These are phyloP conservation scores for Nylanderia fulva DNA, from an alignment of 1,140 invertebrate species.

Conservation along the genomic window DNA sequence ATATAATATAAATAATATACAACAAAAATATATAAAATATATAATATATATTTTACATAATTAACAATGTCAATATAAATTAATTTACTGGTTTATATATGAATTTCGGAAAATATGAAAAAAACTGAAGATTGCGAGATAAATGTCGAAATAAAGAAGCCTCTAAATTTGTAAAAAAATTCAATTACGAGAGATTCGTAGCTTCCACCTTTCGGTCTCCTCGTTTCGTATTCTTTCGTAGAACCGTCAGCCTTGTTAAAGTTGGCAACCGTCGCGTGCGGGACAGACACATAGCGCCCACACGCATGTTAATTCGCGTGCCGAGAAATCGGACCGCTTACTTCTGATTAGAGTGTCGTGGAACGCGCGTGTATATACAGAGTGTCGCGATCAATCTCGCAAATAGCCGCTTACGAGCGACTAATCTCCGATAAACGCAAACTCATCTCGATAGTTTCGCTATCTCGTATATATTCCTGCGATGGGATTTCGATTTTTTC, in stretches of 20 bases:
- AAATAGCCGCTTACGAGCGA: background rate
- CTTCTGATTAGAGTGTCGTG: constrained; percentile 45
- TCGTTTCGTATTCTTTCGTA: background rate
- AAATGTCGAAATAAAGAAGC: background rate
- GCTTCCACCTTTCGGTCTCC: too few species aligned
- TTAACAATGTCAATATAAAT: too few species aligned
- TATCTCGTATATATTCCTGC: background rate
- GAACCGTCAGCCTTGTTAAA: background rate
- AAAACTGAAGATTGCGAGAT: background rate
- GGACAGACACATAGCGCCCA: constrained; percentile 10
- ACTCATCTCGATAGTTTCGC: background rate
- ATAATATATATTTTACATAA: too few species aligned
- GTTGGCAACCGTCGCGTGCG: constrained; percentile 43
- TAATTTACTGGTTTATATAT: too few species aligned
- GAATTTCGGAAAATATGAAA: background rate
- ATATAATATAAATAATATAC: too few species aligned
- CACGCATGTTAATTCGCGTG: constrained; percentile 62
- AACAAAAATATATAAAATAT: too few species aligned
- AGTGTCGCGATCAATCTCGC: background rate
- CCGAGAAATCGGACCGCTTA: constrained; percentile 55
- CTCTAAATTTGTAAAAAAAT: background rate
- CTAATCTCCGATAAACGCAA: background rate
- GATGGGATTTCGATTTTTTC: background rate
- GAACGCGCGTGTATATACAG: constrained; percentile 35
- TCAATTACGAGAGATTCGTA: too few species aligned